phyloP scores from a whole-genome alignment of 2,888 invertebrate genomes.

The Andrena minutula region DNA sequence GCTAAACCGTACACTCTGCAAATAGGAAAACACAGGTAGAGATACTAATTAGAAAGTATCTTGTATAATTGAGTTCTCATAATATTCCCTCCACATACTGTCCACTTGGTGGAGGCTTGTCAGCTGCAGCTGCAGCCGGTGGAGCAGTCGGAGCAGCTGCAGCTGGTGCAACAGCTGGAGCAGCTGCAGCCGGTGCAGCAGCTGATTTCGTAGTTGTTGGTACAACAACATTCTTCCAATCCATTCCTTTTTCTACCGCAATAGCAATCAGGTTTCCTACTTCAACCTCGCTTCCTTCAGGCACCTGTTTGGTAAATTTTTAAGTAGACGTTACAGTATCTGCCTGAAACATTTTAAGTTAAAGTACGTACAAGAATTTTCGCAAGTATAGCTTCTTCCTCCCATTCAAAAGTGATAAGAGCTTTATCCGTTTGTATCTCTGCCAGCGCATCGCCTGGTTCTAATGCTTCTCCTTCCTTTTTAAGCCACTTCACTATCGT shows the following conservation, averaged over 20 bases:
- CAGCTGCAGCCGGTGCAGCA: constrained; percentile 27
- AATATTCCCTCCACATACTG: constrained; percentile 73
- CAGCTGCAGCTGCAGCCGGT: constrained; percentile 45
- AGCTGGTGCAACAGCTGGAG: constrained; percentile 39
- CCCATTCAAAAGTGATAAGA: constrained; percentile 87
- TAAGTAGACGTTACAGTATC: neutral
- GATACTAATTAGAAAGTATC: neutral
- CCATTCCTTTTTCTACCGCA: constrained; percentile 87
- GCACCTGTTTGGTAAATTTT: constrained; percentile 76
- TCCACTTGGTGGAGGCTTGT: constrained; percentile 70
- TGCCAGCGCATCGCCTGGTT: constrained; percentile 88
- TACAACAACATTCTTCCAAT: constrained; percentile 86
- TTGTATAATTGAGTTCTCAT: neutral
- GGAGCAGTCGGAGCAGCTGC: constrained; percentile 37
- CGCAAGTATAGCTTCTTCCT: constrained; percentile 88
- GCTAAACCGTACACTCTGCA: constrained; percentile 87
- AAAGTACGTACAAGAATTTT: constrained; percentile 86
- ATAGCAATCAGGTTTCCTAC: constrained; percentile 87
- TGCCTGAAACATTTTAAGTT: neutral
- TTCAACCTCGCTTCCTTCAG: constrained; percentile 85
- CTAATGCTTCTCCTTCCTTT: constrained; percentile 86
- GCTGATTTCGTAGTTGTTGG: constrained; percentile 72
- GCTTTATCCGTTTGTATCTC: constrained; percentile 90
- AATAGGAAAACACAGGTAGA: too few relatives aligned
- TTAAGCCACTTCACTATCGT: constrained; percentile 87